Evolutionary conservation across 2,113 vertebrate species (phyloP).

Genomic region (Morone saxatilis): DNA sequence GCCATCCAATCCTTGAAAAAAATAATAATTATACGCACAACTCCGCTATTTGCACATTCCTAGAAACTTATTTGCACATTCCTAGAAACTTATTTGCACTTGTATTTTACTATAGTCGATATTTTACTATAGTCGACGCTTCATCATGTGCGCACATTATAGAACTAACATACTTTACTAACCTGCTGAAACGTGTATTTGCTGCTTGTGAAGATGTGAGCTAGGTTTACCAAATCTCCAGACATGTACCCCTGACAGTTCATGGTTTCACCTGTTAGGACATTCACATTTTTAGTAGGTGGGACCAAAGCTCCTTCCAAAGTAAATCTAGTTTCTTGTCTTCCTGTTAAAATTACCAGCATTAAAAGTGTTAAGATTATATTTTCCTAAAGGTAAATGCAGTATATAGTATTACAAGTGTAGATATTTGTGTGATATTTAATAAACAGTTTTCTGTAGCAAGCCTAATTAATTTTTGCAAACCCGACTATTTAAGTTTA

Average conservation of each 20-base stretch:
- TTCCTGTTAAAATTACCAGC: slow-evolving; percentile 19
- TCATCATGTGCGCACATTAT: slow-evolving; percentile 10
- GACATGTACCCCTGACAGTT: slow-evolving; percentile 14
- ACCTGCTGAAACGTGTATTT: slow-evolving; percentile 24
- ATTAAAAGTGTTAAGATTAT: slow-evolving; percentile 34
- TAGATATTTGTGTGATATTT: slow-evolving; percentile 34
- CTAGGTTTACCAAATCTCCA: slow-evolving; percentile 27
- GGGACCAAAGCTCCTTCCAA: slow-evolving; percentile 35
- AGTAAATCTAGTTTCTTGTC: not conserved
- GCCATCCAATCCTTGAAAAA: not conserved
- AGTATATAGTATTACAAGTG: slow-evolving; percentile 33
- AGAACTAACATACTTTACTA: slow-evolving; percentile 6
- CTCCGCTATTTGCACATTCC: slow-evolving; percentile 62
- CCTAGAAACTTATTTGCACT: slow-evolving; percentile 54
- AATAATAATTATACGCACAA: slow-evolving; percentile 57
- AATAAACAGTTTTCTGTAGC: slow-evolving; percentile 48
- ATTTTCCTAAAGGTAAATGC: slow-evolving; percentile 50
- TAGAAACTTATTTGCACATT: slow-evolving; percentile 31
- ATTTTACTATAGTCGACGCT: slow-evolving; percentile 14
- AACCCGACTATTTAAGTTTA: slow-evolving; percentile 8
- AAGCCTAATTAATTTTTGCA: slow-evolving; percentile 29
- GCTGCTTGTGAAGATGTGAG: slow-evolving; percentile 22
- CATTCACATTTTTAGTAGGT: slow-evolving; percentile 14
- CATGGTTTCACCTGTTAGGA: not conserved
- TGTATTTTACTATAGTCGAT: slow-evolving; percentile 6